A percentile compares a stretch with the other conserved stretches of the same genome.
These are phyloP conservation scores for Poecilia velifera DNA, from an alignment of 2,797 vertebrate species.

Conservation along the genomic window DNA sequence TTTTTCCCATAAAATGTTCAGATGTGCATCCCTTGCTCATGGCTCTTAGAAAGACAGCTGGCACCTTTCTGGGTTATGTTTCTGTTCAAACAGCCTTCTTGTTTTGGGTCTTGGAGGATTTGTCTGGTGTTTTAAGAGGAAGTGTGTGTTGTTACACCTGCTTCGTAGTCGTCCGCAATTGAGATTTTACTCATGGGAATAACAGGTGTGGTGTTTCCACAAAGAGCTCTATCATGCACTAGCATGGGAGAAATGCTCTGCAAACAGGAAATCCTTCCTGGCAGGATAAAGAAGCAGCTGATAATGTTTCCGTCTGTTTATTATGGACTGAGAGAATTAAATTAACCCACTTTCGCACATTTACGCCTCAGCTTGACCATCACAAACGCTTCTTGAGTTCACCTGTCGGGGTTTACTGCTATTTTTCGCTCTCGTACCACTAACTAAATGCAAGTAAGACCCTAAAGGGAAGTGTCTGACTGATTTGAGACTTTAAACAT, in stretches of 20 bases:
- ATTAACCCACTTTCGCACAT: conserved; percentile 44
- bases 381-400: conserved; percentile 18
- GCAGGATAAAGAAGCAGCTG: conserved; percentile 66
- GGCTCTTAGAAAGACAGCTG: conserved; percentile 25
- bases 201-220: conserved; percentile 59
- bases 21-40: conserved; percentile 33
- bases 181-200: conserved; percentile 31
- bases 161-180: conserved; percentile 52
- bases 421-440: not conserved
- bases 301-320: conserved; percentile 64
- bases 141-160: conserved; percentile 63
- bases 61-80: conserved; percentile 37
- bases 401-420: not conserved
- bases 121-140: conserved; percentile 14
- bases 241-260: conserved; percentile 54
- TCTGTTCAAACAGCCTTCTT: conserved; percentile 15
- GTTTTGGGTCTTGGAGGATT: conserved; percentile 30
- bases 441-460: not conserved
- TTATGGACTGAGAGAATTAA: conserved; percentile 55
- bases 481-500: not conserved
- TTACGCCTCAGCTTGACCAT: conserved; percentile 36
- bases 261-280: conserved; percentile 74
- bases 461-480: not conserved
- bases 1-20: conserved; percentile 44
- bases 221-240: conserved; percentile 53